Conservation (phyloP, 30 jellyfish, hydroid and myxozoan species). For the Aurelia aurita complex sp. Pacific region DNA sequence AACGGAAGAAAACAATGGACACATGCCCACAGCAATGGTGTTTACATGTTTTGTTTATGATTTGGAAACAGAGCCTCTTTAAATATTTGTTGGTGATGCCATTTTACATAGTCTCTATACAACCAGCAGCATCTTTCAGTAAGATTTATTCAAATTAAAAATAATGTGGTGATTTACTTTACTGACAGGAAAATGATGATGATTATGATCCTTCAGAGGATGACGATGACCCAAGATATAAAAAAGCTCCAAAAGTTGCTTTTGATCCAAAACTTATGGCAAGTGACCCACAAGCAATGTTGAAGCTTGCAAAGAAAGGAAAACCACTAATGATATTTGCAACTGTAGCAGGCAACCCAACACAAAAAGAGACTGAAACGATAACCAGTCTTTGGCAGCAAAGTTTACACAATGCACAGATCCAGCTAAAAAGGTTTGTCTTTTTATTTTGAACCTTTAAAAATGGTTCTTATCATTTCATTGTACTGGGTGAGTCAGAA, state of each 20-base stretch:
- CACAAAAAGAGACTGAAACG: slow-evolving; percentile 69
- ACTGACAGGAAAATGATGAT: slow-evolving; percentile 86
- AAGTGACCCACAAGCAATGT: slow-evolving; percentile 61
- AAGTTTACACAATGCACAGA: slow-evolving; percentile 79
- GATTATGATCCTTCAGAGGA: slow-evolving; percentile 77
- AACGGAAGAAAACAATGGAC: no score
- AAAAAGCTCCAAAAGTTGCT: slow-evolving; percentile 45
- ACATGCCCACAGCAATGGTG: no score
- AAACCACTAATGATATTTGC: slow-evolving; percentile 91
- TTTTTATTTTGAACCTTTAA: no score
- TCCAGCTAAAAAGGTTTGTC: slow-evolving; percentile 81
- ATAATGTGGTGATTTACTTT: neutral
- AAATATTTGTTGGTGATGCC: no score
- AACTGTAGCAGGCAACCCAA: slow-evolving; percentile 92
- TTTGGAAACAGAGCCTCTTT: no score
- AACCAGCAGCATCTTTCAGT: no score
- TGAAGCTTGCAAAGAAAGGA: slow-evolving; percentile 91
- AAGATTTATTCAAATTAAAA: no score
- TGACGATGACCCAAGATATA: slow-evolving; percentile 72
- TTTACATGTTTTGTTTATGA: no score
- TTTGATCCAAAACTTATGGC: slow-evolving; percentile 67
- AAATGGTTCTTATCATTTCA: neutral
- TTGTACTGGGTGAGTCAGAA: no score
- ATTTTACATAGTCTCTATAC: no score
- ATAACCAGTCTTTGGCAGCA: slow-evolving; percentile 87